Conservation (phyloP, 2,888 invertebrate species). For the Apantesis nais region DNA sequence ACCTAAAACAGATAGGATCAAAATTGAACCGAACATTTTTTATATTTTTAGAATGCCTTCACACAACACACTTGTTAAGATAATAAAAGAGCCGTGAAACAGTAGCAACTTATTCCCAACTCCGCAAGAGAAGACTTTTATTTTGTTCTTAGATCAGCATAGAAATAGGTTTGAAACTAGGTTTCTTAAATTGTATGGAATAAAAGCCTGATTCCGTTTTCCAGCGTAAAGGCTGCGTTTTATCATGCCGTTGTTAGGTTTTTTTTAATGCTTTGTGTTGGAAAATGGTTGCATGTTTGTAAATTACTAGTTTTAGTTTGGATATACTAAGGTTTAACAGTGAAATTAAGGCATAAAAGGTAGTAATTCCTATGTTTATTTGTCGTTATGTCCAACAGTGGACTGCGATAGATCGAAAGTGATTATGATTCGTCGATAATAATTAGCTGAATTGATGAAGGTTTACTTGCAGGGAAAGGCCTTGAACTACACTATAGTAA, state of each 20-base stretch:
- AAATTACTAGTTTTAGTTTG: not conserved
- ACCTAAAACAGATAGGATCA: no score
- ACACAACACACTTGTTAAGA: not conserved
- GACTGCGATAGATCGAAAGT: no score
- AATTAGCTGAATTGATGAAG: no score
- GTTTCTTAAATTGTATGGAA: conserved; percentile 11
- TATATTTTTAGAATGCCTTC: not conserved
- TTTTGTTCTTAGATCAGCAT: conserved; percentile 10
- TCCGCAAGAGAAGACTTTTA: conserved; percentile 3
- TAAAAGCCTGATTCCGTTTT: not conserved
- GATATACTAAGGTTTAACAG: no score
- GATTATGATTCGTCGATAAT: no score
- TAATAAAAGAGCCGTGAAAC: not conserved
- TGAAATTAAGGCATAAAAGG: not conserved
- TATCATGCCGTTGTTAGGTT: not conserved
- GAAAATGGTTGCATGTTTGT: not conserved
- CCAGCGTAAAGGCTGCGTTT: no score
- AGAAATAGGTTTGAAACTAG: conserved; percentile 10
- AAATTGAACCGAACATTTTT: not conserved
- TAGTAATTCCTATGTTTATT: not conserved
- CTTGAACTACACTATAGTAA: no score
- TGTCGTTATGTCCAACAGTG: no score
- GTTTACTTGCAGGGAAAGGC: no score
- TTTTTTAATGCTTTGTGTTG: not conserved
- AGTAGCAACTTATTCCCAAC: not conserved